These are phyloP conservation scores for Germaria angustata DNA, from an alignment of 2,888 invertebrate species.

Conservation along the genomic window DNA sequence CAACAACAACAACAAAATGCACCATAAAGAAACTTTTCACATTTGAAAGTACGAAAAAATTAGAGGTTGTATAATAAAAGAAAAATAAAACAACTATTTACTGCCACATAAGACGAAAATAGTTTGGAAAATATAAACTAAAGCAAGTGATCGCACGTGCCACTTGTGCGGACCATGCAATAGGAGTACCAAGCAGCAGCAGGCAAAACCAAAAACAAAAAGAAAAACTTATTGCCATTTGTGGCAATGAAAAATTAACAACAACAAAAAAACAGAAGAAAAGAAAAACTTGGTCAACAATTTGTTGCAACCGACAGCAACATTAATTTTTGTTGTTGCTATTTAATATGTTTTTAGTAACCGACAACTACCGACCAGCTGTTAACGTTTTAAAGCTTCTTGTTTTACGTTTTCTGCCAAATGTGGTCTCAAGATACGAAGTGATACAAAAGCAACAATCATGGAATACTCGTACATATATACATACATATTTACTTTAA, in stretches of 20 bases:
- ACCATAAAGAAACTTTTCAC: background rate
- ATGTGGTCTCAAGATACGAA: constrained; percentile 46
- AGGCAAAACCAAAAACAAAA: background rate
- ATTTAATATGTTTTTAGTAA: constrained; percentile 26
- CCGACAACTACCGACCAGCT: constrained; percentile 44
- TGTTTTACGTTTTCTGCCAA: constrained; percentile 60
- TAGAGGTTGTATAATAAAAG: constrained; percentile 39
- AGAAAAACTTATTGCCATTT: constrained; percentile 48
- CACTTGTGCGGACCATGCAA: constrained; percentile 52
- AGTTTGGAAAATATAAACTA: constrained; percentile 53
- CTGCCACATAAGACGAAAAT: constrained; percentile 33
- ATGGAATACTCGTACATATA: constrained; percentile 28
- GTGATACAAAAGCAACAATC: constrained; percentile 28
- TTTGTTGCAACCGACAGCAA: constrained; percentile 58
- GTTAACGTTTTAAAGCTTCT: constrained; percentile 60
- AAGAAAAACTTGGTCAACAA: constrained; percentile 65
- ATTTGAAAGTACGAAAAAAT: constrained; percentile 6
- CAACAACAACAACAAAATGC: background rate
- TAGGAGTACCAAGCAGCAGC: background rate
- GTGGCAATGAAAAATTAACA: constrained; percentile 61
- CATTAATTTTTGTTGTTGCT: constrained; percentile 35
- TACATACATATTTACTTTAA: constrained; percentile 41
- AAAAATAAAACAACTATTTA: constrained; percentile 36
- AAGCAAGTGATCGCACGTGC: constrained; percentile 67
- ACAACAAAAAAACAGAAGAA: constrained; percentile 29